Conservation (phyloP, 2,797 vertebrate genomes). For the Botia almorhae region DNA sequence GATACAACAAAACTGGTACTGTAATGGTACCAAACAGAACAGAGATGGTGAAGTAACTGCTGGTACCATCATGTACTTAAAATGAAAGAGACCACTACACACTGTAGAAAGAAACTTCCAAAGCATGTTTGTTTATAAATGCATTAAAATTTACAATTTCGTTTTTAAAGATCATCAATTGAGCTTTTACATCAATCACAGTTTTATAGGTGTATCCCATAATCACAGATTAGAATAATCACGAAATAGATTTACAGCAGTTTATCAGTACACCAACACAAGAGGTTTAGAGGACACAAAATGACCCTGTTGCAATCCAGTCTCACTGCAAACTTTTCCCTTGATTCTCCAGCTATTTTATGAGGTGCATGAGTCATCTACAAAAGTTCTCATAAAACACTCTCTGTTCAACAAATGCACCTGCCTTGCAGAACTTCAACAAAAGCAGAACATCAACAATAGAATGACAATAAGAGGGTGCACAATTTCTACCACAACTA, state of each 20-base stretch:
- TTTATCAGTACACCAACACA: neutral
- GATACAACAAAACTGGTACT: no score
- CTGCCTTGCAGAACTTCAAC: neutral
- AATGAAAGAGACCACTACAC: no score
- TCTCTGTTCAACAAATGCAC: neutral
- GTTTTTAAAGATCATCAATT: no score
- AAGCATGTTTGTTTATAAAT: no score
- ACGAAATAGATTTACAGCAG: neutral
- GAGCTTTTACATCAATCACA: no score
- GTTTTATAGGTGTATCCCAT: no score
- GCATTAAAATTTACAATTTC: no score
- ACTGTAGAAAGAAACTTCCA: no score
- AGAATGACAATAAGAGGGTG: neutral
- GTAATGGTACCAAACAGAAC: neutral
- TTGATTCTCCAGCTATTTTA: neutral
- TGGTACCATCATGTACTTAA: no score
- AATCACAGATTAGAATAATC: no score
- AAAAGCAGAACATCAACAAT: conserved; percentile 4
- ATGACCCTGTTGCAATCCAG: neutral
- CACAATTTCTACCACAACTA: neutral
- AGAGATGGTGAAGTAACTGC: no score
- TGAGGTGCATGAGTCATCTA: conserved; percentile 17
- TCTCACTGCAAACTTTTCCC: no score
- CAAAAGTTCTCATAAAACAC: conserved; percentile 10
- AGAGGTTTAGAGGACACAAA: neutral